These are phyloP conservation scores for Elysia chlorotica DNA, from an alignment of 1,140 invertebrate species.

Conservation along the genomic window DNA sequence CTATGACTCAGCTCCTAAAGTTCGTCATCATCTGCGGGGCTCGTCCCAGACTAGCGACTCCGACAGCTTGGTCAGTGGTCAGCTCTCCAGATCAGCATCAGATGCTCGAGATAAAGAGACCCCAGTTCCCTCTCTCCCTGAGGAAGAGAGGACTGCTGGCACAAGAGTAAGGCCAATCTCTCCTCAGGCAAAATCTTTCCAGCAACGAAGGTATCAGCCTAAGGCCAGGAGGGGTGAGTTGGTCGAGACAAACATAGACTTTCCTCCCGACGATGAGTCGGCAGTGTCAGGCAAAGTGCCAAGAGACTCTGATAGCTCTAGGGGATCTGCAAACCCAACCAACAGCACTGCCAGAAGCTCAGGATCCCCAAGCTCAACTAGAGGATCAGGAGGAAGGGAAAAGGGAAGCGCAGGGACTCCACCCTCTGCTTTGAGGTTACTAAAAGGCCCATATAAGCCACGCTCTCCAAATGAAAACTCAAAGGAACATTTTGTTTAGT, in stretches of 20 bases:
- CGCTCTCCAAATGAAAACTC: neutral
- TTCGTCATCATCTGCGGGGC: neutral
- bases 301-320: neutral
- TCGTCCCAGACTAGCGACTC: neutral
- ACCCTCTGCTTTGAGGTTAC: too few species aligned
- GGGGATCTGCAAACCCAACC: neutral
- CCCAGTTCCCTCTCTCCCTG: neutral
- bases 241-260: neutral
- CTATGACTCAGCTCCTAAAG: conserved; percentile 13
- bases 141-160: neutral
- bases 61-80: neutral
- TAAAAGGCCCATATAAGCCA: too few species aligned
- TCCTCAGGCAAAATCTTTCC: neutral
- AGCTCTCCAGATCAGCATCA: neutral
- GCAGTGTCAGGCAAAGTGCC: neutral
- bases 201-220: too few species aligned
- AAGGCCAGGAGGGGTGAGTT: neutral
- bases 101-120: neutral
- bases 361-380: too few species aligned
- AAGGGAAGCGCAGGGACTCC: neutral
- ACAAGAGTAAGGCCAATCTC: neutral
- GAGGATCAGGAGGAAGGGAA: too few species aligned
- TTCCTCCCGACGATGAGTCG: neutral
- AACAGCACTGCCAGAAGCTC: too few species aligned
- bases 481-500: too few species aligned